These are phyloP conservation scores for Florisuga fusca DNA, from an alignment of 2,797 vertebrate species.

Conservation along the genomic window DNA sequence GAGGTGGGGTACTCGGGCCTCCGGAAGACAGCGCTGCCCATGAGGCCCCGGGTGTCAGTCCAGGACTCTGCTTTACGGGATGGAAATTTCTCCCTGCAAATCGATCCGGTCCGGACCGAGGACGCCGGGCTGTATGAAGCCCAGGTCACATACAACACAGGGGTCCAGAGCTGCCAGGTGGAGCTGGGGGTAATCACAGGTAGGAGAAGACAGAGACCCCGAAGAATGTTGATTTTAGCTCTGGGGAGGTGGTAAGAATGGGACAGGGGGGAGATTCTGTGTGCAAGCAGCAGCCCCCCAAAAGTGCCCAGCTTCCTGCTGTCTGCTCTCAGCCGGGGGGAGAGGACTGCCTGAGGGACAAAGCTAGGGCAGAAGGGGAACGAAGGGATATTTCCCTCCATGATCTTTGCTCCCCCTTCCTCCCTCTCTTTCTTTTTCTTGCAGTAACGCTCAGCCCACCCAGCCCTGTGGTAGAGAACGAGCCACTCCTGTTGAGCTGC, in stretches of 20 bases:
- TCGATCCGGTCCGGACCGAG: slow-evolving; percentile 30
- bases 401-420: not conserved
- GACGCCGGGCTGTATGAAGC: slow-evolving; percentile 73
- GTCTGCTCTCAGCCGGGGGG: not conserved
- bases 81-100: slow-evolving; percentile 76
- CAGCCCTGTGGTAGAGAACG: slow-evolving; percentile 25
- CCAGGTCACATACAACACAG: not conserved
- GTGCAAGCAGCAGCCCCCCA: not conserved
- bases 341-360: not conserved
- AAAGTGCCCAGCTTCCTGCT: not conserved
- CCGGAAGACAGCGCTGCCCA: slow-evolving; percentile 48
- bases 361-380: not conserved
- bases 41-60: slow-evolving; percentile 65
- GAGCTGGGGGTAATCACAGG: slow-evolving; percentile 70
- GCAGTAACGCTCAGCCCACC: slow-evolving; percentile 70
- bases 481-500: slow-evolving; percentile 66
- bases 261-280: rapidly evolving
- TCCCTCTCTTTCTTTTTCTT: not conserved
- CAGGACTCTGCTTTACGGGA: slow-evolving; percentile 43
- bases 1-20: slow-evolving; percentile 61
- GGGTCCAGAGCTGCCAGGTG: slow-evolving; percentile 34
- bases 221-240: not conserved
- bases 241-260: not conserved
- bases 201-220: slow-evolving; percentile 43
- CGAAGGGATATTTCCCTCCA: not conserved